Evolutionary conservation across 2,113 vertebrate species (phyloP), one percentile per base, ranked within the genome.

Genomic region (Thinocorus orbignyianus): DNA sequence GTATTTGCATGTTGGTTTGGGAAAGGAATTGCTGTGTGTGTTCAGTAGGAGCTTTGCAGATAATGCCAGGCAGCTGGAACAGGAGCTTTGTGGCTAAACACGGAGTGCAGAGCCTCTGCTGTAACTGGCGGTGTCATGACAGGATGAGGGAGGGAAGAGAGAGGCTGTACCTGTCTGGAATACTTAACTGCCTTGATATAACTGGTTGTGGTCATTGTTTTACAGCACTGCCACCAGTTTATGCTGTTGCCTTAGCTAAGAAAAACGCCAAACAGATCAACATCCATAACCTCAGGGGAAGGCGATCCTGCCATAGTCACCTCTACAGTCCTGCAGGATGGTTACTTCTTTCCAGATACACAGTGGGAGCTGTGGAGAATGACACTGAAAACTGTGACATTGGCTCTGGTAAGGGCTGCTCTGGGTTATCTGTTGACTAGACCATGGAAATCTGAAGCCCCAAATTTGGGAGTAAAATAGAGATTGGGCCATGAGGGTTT

Each of bases 311-410:
- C 93, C 99, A 99, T 28, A 95, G 98, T 57, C 97, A 98, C 86
- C 80, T 98, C 62, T 99, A 99, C 93, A 99, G 99, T 82, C 99
- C 99, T 14, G 98, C 97, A 9, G 99, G 99, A 49, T 99, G 99
- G 99, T 96, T 99, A 57, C 97, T 99, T 58, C 98, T 98, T 6
- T 96, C 97, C 81, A 98, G 70, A 94, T 97, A 98, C 94, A 94
- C 81, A 3, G 62, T 98, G 11, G 97, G 97, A 86, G 81, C 95
- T 83, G 83, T 80, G 51, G 94, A 93, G 17, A 98, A 98, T 64
- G 89, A 35, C 73, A 98, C 97, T 71, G 71, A 82, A 80, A 70
- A 48, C 86, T 99, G 98, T 97, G 97, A 99, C 76, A 97, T 98
- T 79, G 97, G 95, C 96, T 97, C 98, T 97, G 99, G 99, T 99